Evolutionary conservation across 2,888 invertebrate species (phyloP).

Genomic region (Laothoe populi): DNA sequence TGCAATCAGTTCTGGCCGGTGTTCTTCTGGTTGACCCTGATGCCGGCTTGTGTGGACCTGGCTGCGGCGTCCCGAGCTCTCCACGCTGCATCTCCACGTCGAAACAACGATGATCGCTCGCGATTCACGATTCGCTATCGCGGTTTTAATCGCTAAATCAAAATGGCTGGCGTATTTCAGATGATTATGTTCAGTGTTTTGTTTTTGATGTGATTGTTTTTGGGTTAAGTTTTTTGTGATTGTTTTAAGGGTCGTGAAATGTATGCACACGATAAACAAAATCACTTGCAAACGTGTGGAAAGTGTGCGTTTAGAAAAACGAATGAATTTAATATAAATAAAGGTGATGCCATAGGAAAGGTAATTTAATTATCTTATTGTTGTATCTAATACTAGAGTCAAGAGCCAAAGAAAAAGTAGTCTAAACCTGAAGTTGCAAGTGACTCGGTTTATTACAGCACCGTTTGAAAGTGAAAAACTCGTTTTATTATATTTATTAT

Average conservation of each 20-base stretch:
- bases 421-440: not conserved
- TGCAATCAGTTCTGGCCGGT: constrained; percentile 3
- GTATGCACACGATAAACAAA: no score
- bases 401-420: not conserved
- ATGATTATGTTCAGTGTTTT: not conserved
- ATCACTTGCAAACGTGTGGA: not conserved
- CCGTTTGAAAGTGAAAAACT: not conserved
- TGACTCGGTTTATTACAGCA: not conserved
- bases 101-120: no score
- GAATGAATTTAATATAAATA: no score
- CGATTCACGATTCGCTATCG: no score
- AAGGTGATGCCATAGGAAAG: no score
- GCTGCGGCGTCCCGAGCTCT: not conserved
- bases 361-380: no score
- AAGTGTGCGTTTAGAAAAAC: no score
- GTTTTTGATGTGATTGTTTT: not conserved
- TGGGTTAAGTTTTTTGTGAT: no score
- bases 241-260: no score
- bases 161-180: not conserved
- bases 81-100: not conserved
- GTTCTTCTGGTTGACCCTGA: constrained; percentile 5
- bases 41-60: constrained; percentile 3
- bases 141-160: not conserved
- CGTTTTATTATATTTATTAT: not conserved
- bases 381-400: no score